Evolutionary conservation across 2,888 invertebrate genomes (phyloP).

Genomic region (Acanthacorydalis orientalis): DNA sequence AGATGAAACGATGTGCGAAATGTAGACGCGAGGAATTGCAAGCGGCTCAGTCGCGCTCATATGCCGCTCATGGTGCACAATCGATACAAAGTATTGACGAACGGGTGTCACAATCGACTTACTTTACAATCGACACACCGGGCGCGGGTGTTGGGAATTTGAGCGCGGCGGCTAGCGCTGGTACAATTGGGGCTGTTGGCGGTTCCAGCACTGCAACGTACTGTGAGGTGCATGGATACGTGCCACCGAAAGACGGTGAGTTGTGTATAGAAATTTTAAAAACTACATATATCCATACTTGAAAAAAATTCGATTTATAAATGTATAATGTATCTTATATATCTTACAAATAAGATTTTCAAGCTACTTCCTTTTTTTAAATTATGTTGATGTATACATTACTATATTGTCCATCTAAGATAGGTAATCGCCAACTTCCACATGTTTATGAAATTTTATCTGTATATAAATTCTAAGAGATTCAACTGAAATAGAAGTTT

Average conservation of each 20-base stretch:
- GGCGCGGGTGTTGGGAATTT: constrained; percentile 20
- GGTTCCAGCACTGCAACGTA: constrained; percentile 29
- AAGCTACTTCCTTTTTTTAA: too few species aligned
- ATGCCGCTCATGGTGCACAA: background rate
- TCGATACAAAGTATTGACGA: constrained; percentile 7
- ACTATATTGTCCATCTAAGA: too few species aligned
- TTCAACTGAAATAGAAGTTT: too few species aligned
- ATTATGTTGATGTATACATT: too few species aligned
- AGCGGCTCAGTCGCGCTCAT: background rate
- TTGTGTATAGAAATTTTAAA: background rate
- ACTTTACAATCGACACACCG: constrained; percentile 33
- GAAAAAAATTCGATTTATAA: too few species aligned
- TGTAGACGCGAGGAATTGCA: constrained; percentile 34
- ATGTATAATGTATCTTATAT: too few species aligned
- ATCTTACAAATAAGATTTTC: too few species aligned
- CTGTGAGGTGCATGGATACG: constrained; percentile 40
- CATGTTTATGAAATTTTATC: too few species aligned
- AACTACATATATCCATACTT: too few species aligned
- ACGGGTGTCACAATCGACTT: constrained; percentile 24
- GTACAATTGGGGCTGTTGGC: constrained; percentile 14
- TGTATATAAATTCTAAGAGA: too few species aligned
- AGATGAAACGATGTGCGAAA: constrained; percentile 58
- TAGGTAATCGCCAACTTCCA: too few species aligned
- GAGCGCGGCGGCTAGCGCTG: constrained; percentile 11
- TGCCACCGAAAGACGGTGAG: constrained; percentile 36